Conservation (phyloP, 2,113 vertebrate species). For the Mustela nigripes region DNA sequence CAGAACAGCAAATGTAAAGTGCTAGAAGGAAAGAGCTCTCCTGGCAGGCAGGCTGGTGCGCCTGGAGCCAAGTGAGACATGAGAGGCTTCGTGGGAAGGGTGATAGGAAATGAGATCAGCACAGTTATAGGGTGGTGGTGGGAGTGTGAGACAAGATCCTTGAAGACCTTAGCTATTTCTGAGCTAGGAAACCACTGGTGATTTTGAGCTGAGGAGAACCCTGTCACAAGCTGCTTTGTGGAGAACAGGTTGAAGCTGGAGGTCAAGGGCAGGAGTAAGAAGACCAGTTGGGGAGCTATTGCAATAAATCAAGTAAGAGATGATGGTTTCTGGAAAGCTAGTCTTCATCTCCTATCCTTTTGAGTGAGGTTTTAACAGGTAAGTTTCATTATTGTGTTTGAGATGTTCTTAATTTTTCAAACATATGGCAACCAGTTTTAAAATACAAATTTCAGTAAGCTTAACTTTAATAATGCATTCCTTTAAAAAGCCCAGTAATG, state of each 20-base stretch:
- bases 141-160: background rate
- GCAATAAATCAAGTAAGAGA: background rate
- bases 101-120: background rate
- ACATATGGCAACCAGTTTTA: background rate
- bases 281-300: background rate
- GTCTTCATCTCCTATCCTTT: background rate
- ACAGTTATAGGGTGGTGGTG: rapidly evolving
- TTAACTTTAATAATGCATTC: constrained; percentile 10
- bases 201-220: background rate
- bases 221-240: background rate
- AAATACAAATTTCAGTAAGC: constrained; percentile 40
- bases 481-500: constrained; percentile 29
- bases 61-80: background rate
- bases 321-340: background rate
- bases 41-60: background rate
- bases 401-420: constrained; percentile 45
- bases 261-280: background rate
- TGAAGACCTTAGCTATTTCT: background rate
- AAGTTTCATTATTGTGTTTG: constrained; percentile 50
- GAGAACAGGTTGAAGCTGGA: background rate
- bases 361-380: background rate
- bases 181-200: background rate
- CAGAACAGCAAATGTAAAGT: background rate
- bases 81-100: background rate
- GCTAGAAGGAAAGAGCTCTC: background rate